phyloP scores from a whole-genome alignment of 2,113 vertebrate species.

The Peromyscus leucopus region DNA sequence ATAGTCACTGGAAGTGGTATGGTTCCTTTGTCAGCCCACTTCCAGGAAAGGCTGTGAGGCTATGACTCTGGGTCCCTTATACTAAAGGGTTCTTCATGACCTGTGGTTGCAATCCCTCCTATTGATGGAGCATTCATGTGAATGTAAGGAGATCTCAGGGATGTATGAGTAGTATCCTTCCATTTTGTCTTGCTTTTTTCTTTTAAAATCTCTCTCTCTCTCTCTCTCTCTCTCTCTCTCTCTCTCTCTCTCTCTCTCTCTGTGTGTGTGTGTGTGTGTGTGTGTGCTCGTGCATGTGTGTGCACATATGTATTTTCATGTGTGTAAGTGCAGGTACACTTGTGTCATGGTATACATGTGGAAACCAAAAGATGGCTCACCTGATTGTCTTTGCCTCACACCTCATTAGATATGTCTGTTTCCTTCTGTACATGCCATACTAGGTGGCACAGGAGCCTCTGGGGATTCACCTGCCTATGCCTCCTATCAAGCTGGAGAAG shows the following conservation, averaged over 20 bases:
- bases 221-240: neutral
- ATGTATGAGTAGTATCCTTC: neutral
- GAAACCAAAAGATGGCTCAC: neutral
- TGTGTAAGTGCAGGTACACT: neutral
- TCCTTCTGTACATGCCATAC: no score
- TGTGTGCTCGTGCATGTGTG: neutral
- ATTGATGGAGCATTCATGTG: neutral
- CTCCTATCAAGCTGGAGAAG: neutral
- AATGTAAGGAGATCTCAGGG: neutral
- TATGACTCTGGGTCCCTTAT: neutral
- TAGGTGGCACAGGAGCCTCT: no score
- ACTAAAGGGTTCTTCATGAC: neutral
- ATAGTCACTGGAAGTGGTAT: neutral
- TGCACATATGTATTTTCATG: neutral
- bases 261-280: neutral
- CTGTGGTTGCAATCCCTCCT: neutral
- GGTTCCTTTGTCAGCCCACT: neutral
- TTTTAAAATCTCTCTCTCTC: neutral
- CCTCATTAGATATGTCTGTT: neutral
- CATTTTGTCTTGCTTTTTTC: neutral
- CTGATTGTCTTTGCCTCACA: neutral
- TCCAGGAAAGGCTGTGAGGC: neutral
- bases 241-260: no score
- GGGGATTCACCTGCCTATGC: no score
- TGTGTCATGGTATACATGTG: neutral